phyloP scores from a whole-genome alignment of 2,113 vertebrate species.

The Gasterosteus nipponicus region DNA sequence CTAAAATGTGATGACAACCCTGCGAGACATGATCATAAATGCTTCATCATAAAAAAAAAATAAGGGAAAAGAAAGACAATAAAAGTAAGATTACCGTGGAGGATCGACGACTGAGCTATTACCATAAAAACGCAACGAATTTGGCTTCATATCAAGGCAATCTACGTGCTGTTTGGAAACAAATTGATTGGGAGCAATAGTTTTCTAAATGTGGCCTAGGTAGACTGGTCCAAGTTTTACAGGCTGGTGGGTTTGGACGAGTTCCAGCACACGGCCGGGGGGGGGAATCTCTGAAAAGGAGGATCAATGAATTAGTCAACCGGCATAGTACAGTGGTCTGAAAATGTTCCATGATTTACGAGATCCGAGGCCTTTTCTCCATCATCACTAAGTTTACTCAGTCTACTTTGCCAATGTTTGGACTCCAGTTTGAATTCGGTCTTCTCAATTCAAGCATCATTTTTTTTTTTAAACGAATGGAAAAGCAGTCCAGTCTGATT shows the following conservation, averaged over 20 bases:
- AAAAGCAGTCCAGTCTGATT: constrained; percentile 40
- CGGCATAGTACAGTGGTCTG: constrained; percentile 52
- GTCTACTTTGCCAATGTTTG: constrained; percentile 15
- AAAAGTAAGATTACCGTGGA: constrained; percentile 49
- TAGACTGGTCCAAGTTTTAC: constrained; percentile 19
- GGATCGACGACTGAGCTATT: constrained; percentile 43
- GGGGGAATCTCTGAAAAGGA: constrained; percentile 59
- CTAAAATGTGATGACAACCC: constrained; percentile 68
- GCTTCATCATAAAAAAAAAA: constrained; percentile 37
- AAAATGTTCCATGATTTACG: constrained; percentile 63
- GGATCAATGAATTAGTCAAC: constrained; percentile 71
- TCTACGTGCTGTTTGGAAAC: constrained; percentile 35
- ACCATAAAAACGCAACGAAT: constrained; percentile 40
- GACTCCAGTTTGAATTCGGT: constrained; percentile 20
- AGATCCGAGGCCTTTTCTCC: constrained; percentile 40
- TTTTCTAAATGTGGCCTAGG: constrained; percentile 25
- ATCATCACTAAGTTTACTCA: constrained; percentile 29
- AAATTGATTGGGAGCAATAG: constrained; percentile 41
- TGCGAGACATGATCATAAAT: constrained; percentile 66
- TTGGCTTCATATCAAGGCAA: constrained; percentile 50
- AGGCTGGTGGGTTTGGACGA: constrained; percentile 51
- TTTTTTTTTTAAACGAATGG: constrained; percentile 12
- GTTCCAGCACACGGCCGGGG: constrained; percentile 46
- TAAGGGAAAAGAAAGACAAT: constrained; percentile 48
- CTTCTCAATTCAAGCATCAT: constrained; percentile 23